phyloP scores from a whole-genome alignment of 2,888 invertebrate genomes.

The Trichogramma dendrolimi region DNA sequence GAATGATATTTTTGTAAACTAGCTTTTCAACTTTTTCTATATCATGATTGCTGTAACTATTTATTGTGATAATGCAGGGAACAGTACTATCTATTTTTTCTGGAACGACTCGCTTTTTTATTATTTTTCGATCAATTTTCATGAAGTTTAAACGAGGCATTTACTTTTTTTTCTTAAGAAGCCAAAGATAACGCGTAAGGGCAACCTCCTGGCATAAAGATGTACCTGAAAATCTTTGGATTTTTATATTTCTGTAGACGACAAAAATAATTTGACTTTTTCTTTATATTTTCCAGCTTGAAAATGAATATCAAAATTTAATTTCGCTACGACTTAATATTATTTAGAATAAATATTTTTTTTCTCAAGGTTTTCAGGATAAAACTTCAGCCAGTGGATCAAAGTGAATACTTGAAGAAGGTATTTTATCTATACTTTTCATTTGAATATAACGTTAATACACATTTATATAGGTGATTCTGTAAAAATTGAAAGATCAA shows the following conservation, averaged over 20 bases:
- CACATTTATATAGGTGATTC: no score
- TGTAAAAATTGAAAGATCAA: no score
- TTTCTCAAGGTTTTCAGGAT: conserved; percentile 22
- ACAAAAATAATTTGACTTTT: no score
- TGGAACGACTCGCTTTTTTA: conserved; percentile 29
- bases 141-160: conserved; percentile 29
- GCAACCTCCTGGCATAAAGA: conserved; percentile 22
- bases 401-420: not conserved
- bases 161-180: conserved; percentile 18
- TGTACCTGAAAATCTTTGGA: conserved; percentile 29
- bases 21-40: conserved; percentile 10
- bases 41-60: not conserved
- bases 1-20: conserved; percentile 20
- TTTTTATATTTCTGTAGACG: not conserved
- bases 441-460: no score
- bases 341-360: conserved; percentile 20
- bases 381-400: conserved; percentile 25
- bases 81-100: conserved; percentile 15
- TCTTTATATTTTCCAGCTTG: no score
- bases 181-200: conserved; percentile 28
- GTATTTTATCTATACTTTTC: no score
- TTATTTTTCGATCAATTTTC: conserved; percentile 27
- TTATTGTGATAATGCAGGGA: conserved; percentile 15
- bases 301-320: no score
- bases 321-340: no score